Conservation (phyloP, 2,888 invertebrate genomes). For the Coelogynopora nodosa region DNA sequence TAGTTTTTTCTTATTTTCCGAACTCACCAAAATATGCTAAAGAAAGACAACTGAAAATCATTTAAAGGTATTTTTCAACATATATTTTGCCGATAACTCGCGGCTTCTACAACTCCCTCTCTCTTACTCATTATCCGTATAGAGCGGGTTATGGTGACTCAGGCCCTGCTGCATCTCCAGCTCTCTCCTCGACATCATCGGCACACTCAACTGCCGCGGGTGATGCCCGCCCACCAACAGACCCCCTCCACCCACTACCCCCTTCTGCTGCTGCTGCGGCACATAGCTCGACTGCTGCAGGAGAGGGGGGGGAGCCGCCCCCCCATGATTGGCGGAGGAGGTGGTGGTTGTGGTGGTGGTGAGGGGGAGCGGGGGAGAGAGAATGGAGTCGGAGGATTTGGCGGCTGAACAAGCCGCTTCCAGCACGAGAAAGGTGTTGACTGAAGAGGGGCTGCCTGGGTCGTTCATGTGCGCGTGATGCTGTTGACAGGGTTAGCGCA, state of each 20-base stretch:
- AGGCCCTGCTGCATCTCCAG: neutral
- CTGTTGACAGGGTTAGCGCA: too few relatives aligned
- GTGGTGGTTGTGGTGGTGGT: neutral
- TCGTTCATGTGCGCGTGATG: too few relatives aligned
- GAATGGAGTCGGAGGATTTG: neutral
- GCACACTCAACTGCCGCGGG: too few relatives aligned
- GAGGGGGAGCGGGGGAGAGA: neutral
- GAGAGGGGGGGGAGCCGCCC: neutral
- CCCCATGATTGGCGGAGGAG: too few relatives aligned
- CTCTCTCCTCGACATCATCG: neutral
- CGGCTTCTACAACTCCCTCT: too few relatives aligned
- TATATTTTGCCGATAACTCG: too few relatives aligned
- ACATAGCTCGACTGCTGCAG: neutral
- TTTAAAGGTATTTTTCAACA: too few relatives aligned
- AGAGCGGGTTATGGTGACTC: conserved; percentile 44
- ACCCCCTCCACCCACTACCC: too few relatives aligned
- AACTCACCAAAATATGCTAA: too few relatives aligned
- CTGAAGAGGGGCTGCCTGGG: neutral
- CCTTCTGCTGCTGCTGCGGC: neutral
- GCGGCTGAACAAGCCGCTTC: conserved; percentile 16
- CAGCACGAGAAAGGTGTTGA: conserved; percentile 5
- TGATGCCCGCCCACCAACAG: too few relatives aligned
- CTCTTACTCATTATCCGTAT: conserved; percentile 44
- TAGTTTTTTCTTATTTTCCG: too few relatives aligned
- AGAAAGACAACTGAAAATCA: too few relatives aligned